Evolutionary conservation across 2,113 vertebrate species (phyloP), one percentile per base, ranked within the genome.

Genomic region (Struthio camelus): DNA sequence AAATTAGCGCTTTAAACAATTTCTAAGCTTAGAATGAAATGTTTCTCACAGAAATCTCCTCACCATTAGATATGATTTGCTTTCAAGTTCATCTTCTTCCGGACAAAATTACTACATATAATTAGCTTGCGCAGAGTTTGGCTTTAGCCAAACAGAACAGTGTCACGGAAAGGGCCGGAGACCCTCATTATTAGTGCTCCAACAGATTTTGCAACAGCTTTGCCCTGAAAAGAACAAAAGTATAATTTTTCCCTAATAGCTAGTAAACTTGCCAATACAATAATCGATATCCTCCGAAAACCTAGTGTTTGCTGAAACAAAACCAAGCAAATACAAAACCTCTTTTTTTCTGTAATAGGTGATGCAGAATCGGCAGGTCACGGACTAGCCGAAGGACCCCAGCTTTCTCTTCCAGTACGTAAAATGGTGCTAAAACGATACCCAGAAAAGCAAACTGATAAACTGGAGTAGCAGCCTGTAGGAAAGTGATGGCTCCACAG

Each of bases 51-150:
- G 97, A 94, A 97, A 93, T 96, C 96, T 96, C 69, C 72, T 97
- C 80, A 96, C 96, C 91, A 66, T 96, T 97, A 97, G 97, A 97
- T 97, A 98, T 94, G 96, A 98, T 98, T 98, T 97, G 83, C 96
- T 97, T 97, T 98, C 93, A 97, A 97, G 97, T 95, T 95, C 91
- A 92, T 96, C 94, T 96, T 95, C 93, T 96, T 96, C 92, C 93
- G 96, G 89, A 96, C 94, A 84, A 97, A 97, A 98, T 98, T 98
- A 97, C 79, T 94, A 88, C 91, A 87, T 95, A 77, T 97, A 97
- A 98, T 98, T 97, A 97, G 90, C 96, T 97, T 96, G 96, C 89
- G 94, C 80, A 90, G 94, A 96, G 92, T 80, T 89, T 96, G 94
- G 77, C 90, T 95, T 85, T 88, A 92, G 87, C 93, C 87, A 97